phyloP scores from a whole-genome alignment of 2,113 vertebrate species.

The Irena cyanogastra region DNA sequence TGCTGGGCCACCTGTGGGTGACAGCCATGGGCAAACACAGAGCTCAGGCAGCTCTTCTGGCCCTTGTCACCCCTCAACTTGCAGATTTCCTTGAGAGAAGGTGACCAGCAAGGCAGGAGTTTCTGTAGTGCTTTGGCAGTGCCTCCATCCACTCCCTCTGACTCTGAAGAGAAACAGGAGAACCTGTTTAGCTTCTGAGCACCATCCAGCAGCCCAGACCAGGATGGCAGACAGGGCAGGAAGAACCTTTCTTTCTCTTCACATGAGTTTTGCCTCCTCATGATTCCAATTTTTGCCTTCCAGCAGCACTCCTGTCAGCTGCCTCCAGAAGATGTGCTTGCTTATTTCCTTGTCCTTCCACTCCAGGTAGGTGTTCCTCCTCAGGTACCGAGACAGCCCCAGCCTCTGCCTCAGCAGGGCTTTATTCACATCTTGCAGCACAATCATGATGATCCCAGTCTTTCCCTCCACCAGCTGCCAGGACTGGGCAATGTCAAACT shows the following conservation, averaged over 20 bases:
- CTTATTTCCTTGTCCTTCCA: constrained; percentile 69
- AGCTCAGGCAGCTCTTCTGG: not conserved
- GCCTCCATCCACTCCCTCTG: not conserved
- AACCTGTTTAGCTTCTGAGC: not conserved
- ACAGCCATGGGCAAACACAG: not conserved
- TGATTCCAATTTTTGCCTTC: constrained; percentile 42
- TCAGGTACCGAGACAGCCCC: constrained; percentile 72
- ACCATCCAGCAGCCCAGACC: not conserved
- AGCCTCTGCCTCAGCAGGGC: constrained; percentile 60
- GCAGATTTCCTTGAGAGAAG: not conserved
- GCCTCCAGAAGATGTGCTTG: constrained; percentile 70
- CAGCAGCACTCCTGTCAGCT: constrained; percentile 67
- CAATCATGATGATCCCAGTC: constrained; percentile 70
- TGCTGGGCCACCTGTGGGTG: not conserved
- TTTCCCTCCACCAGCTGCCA: constrained; percentile 76
- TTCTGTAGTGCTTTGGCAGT: not conserved
- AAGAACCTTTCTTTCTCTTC: not conserved
- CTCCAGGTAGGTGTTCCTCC: constrained; percentile 76
- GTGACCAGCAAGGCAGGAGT: not conserved
- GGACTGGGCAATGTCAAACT: constrained; percentile 78
- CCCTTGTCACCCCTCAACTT: not conserved
- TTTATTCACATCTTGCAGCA: constrained; percentile 70
- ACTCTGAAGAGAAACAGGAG: not conserved
- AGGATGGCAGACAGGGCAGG: not conserved
- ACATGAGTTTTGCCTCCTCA: not conserved